Percentiles rank a stretch among this genome's conserved stretches.
Conservation (phyloP, 2,113 vertebrate species). For the Bos taurus region DNA sequence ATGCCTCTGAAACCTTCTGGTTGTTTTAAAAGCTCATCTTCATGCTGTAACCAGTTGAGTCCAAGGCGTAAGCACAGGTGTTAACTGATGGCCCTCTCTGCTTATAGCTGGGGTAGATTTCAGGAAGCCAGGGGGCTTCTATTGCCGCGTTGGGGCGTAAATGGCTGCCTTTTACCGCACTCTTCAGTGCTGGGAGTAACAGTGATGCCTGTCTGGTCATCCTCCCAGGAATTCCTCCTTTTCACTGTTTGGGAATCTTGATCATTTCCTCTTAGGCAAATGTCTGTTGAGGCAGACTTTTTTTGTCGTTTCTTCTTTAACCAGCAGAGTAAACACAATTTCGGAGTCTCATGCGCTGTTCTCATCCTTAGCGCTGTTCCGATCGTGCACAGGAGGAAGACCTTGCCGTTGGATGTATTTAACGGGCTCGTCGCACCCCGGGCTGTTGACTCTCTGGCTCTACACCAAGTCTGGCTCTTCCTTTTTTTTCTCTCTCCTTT, state of each 20-base stretch:
- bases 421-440: rapidly evolving
- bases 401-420: rapidly evolving
- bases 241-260: neutral
- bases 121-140: neutral
- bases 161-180: rapidly evolving
- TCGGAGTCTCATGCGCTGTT: neutral
- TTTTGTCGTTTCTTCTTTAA: neutral
- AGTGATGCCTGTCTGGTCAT: neutral
- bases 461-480: neutral
- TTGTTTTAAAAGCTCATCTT: too few species aligned
- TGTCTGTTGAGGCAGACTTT: neutral
- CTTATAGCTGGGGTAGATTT: neutral
- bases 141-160: rapidly evolving
- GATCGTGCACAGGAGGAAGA: rapidly evolving
- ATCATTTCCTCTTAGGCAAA: neutral
- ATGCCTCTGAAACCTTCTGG: rapidly evolving
- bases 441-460: too few species aligned
- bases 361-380: neutral
- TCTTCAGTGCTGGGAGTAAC: neutral
- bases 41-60: neutral
- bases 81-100: neutral
- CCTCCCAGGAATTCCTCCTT: neutral
- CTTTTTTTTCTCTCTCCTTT: neutral
- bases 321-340: neutral
- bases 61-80: neutral